phyloP scores from a whole-genome alignment of 2,797 vertebrate genomes.

The Pipistrellus pipistrellus region DNA sequence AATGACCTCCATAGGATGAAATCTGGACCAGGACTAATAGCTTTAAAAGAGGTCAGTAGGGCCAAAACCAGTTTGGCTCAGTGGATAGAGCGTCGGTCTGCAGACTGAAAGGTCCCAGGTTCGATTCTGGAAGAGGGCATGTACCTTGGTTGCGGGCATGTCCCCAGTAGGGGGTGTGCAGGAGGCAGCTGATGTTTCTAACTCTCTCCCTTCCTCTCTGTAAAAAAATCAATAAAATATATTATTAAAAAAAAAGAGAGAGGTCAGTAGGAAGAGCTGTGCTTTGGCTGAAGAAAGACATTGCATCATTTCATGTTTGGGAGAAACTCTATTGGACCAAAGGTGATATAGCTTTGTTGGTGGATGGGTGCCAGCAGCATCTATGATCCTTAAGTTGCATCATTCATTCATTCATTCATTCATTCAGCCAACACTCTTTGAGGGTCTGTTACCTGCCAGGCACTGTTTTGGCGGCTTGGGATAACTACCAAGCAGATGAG shows the following conservation, averaged over 20 bases:
- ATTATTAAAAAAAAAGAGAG: background rate
- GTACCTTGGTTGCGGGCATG: too few species aligned
- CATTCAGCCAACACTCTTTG: background rate
- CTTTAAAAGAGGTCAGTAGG: conserved; percentile 26
- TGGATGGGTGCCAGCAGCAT: background rate
- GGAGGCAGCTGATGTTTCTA: too few species aligned
- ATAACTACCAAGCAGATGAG: background rate
- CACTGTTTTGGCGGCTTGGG: background rate
- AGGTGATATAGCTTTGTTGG: background rate
- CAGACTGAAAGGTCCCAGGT: too few species aligned
- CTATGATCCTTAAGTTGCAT: background rate
- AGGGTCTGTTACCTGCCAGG: background rate
- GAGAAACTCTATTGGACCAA: background rate
- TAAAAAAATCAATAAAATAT: too few species aligned
- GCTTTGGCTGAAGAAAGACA: conserved; percentile 1
- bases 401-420: background rate
- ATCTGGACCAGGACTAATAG: conserved; percentile 18
- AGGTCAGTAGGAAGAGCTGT: background rate
- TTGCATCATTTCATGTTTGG: background rate
- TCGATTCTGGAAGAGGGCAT: too few species aligned
- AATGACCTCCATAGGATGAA: conserved; percentile 28
- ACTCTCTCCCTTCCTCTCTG: too few species aligned
- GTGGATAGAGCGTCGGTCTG: too few species aligned
- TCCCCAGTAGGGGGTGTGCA: too few species aligned
- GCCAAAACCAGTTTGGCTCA: too few species aligned